Evolutionary conservation across 2,797 vertebrate species (phyloP).

Genomic region (Urocyon cinereoargenteus): DNA sequence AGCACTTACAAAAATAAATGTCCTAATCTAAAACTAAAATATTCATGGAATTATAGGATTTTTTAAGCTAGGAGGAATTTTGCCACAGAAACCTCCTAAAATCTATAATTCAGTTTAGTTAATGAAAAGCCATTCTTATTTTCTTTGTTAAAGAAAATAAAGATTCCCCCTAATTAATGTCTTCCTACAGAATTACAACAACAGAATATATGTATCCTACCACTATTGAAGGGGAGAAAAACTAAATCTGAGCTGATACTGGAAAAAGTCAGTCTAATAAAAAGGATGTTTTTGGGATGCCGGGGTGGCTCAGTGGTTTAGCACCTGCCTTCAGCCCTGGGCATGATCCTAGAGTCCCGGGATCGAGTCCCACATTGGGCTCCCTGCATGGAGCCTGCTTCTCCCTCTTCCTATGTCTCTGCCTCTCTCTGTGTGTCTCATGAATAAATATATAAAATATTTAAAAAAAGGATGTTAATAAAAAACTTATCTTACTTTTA

Average conservation of each 20-base stretch:
- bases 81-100: constrained; percentile 55
- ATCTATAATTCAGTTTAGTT: constrained; percentile 63
- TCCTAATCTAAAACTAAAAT: constrained; percentile 71
- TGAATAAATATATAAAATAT: too few species aligned
- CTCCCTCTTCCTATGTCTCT: too few species aligned
- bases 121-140: constrained; percentile 65
- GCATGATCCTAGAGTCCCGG: too few species aligned
- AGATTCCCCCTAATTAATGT: constrained; percentile 57
- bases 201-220: neutral
- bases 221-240: neutral
- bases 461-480: neutral
- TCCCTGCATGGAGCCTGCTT: too few species aligned
- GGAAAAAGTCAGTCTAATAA: constrained; percentile 54
- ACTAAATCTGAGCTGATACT: constrained; percentile 31
- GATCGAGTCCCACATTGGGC: too few species aligned
- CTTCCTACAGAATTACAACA: constrained; percentile 59
- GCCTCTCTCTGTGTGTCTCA: too few species aligned
- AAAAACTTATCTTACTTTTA: neutral
- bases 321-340: too few species aligned
- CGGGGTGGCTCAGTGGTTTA: too few species aligned
- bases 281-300: neutral
- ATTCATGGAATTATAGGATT: constrained; percentile 65
- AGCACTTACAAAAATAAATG: constrained; percentile 59
- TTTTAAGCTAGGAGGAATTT: constrained; percentile 73
- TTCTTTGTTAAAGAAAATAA: constrained; percentile 66